Conservation (phyloP, 2,113 vertebrate species). For the Lamprotornis superbus region DNA sequence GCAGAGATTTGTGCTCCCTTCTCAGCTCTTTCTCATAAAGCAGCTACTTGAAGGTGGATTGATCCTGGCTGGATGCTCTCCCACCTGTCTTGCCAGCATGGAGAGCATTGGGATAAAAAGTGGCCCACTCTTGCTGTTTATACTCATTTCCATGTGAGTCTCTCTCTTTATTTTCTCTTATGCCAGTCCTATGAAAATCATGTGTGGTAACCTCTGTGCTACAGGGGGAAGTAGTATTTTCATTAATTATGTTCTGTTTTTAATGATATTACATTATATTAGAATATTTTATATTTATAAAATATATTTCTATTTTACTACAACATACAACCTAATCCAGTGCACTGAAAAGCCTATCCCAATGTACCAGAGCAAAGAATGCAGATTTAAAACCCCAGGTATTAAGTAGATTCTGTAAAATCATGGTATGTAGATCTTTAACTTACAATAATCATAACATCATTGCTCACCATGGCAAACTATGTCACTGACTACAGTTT, state of each 20-base stretch:
- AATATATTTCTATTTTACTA: neutral
- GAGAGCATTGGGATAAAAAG: neutral
- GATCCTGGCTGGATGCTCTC: neutral
- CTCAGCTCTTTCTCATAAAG: neutral
- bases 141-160: neutral
- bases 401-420: neutral
- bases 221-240: neutral
- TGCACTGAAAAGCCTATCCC: neutral
- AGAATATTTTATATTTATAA: neutral
- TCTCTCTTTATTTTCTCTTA: neutral
- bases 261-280: neutral
- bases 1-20: neutral
- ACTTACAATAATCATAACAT: neutral
- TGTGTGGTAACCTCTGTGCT: neutral
- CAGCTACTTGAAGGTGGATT: neutral
- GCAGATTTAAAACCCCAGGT: neutral
- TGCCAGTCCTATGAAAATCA: neutral
- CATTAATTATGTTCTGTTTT: neutral
- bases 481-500: neutral
- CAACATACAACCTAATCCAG: neutral
- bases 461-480: neutral
- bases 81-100: neutral
- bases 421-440: neutral
- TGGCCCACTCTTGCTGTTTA: neutral
- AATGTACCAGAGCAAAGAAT: neutral